A percentile compares a stretch with the other conserved stretches of the same genome.
These are phyloP conservation scores for Brachypterus glaber DNA, from an alignment of 2,888 invertebrate species.

Conservation along the genomic window DNA sequence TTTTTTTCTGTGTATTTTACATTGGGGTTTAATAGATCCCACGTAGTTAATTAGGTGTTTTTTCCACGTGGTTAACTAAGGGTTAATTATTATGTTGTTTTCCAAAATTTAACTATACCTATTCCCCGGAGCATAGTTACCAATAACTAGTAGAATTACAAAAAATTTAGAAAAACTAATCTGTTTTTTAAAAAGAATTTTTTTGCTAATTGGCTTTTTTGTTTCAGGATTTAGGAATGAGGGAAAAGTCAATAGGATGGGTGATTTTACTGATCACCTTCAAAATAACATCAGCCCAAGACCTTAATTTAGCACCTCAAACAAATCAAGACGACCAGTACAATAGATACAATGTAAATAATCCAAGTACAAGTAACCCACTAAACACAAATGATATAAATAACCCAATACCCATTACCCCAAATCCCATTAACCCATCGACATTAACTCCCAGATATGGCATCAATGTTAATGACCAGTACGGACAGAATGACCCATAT, in stretches of 20 bases:
- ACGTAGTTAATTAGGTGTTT: no score
- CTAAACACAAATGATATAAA: conserved; percentile 17
- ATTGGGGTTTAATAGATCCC: no score
- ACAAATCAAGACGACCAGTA: conserved; percentile 16
- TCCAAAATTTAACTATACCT: no score
- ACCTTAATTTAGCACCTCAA: conserved; percentile 22
- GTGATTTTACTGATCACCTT: conserved; percentile 21
- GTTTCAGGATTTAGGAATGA: conserved; percentile 23
- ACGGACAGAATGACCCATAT: conserved; percentile 13
- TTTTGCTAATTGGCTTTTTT: no score
- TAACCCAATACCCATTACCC: conserved; percentile 17
- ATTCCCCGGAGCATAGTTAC: no score
- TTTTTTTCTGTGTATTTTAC: no score
- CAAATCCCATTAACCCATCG: conserved; percentile 14
- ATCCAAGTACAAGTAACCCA: conserved; percentile 20
- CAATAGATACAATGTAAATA: conserved; percentile 22
- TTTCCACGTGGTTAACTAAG: no score
- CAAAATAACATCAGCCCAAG: conserved; percentile 25
- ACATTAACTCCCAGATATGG: conserved; percentile 11
- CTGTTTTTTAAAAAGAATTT: no score
- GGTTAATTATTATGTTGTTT: no score
- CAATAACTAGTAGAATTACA: no score
- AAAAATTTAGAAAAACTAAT: no score
- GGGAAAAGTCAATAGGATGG: conserved; percentile 21
- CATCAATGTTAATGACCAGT: conserved; percentile 15